phyloP scores from a whole-genome alignment of 2,888 invertebrate species.

The Arctia plantaginis region DNA sequence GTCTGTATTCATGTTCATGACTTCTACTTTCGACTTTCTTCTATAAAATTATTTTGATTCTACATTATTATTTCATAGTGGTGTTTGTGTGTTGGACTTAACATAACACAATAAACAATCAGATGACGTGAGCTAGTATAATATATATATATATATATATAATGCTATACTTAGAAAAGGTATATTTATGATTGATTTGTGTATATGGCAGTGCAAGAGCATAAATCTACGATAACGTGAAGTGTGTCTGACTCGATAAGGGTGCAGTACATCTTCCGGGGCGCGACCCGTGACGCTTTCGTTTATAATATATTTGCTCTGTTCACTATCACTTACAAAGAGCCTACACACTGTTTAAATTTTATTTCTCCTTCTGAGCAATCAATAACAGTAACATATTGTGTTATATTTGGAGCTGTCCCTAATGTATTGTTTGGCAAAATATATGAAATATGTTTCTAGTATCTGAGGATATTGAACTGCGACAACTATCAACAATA shows the following conservation, averaged over 20 bases:
- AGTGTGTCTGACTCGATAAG: conserved; percentile 80
- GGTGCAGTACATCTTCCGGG: conserved; percentile 82
- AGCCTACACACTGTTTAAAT: conserved; percentile 38
- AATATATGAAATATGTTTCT: not conserved
- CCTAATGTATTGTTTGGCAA: not conserved
- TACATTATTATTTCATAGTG: not conserved
- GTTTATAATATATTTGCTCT: conserved; percentile 50
- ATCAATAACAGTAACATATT: not conserved
- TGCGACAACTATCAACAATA: not conserved
- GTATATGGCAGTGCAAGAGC: conserved; percentile 65
- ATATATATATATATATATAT: not conserved
- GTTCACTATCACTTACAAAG: conserved; percentile 65
- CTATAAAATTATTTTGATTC: not conserved
- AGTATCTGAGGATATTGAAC: not conserved
- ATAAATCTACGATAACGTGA: conserved; percentile 81
- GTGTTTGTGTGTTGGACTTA: conserved; percentile 1
- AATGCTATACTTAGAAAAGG: conserved; percentile 33
- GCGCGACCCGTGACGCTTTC: conserved; percentile 75
- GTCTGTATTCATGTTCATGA: too few species aligned
- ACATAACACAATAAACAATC: conserved; percentile 26
- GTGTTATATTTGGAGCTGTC: not conserved
- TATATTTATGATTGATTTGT: conserved; percentile 72
- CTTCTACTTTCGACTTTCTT: too few species aligned
- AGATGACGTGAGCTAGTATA: conserved; percentile 31
- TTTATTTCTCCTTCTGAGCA: not conserved